Base-by-base conservation (phyloP, 2,113 vertebrate genomes). In the Phodopus roborovskii region DNA sequence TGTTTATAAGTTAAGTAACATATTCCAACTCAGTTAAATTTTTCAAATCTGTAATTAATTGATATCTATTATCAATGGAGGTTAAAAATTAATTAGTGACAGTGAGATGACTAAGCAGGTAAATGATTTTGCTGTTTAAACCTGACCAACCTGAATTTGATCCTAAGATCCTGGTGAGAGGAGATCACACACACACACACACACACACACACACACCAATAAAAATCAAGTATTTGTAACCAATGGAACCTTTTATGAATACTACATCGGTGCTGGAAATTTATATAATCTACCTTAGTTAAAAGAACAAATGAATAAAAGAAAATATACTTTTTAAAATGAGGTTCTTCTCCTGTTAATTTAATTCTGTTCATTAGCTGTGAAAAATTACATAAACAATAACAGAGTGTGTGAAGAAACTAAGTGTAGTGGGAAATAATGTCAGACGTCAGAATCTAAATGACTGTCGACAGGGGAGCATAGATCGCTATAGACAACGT, bases 401-500 rank as follows among this genome's bases (percentile, higher is more conserved):
- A 94, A 96, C 45, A n/a, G 79, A 97, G 91, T 91, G 93, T 95
- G 84, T 19, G 64, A 91, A 97, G 78, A 58, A 94, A 92, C 91
- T 96, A 95, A 97, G 89, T 78, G 83, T 50, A 17, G 50, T 28
- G 39, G 93, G 95, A 77, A 77, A 58, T 92, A 88, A 96, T 97
- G 84, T 96, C 96, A 97, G 96, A 26, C 60, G 97, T 91, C 58
- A 45, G 93, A 56, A 92, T 96, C 97, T 88, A 91, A 36, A 92
- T 74, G 85, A 94, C 90, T 95, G n/a, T 82, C 94, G 88, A 86
- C 85, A 96, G n/a, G 50, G 96, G 28, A 60, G 85, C 96, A 97
- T 88, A 88, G 58, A 86, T 94, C 87, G 95, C 89, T 95, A 71
- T 68, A 96, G 66, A 92, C 83, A 96, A 73, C 79, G n/a, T 48